Conservation (phyloP, 2,888 invertebrate genomes). For the Tolmerus cingulatus region DNA sequence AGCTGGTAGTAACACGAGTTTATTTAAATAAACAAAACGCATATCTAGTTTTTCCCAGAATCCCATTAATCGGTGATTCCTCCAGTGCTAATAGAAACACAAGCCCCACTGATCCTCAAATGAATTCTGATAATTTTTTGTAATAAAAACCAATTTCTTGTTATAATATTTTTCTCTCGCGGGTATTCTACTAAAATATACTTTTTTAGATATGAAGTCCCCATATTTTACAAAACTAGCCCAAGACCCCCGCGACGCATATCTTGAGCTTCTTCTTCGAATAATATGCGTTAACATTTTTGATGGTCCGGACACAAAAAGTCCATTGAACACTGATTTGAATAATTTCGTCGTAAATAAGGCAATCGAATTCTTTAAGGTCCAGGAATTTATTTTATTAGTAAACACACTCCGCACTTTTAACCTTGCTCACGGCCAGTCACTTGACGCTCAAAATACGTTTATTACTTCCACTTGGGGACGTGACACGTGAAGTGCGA, state of each 20-base stretch:
- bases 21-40: neutral
- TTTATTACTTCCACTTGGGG: neutral
- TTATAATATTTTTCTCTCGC: neutral
- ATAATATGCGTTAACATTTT: neutral
- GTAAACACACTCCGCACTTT: conserved; percentile 7
- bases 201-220: neutral
- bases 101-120: neutral
- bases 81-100: neutral
- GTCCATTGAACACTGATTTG: conserved; percentile 20
- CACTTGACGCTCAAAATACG: neutral
- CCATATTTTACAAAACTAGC: neutral
- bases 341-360: conserved; percentile 33
- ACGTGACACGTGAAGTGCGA: neutral
- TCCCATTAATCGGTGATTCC: neutral
- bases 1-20: neutral
- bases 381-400: conserved; percentile 1
- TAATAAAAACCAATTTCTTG: neutral
- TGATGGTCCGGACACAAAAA: conserved; percentile 13
- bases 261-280: neutral
- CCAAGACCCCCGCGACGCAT: neutral
- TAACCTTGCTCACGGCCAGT: conserved; percentile 9
- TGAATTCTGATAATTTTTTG: neutral
- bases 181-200: neutral
- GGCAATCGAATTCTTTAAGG: conserved; percentile 34
- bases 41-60: neutral